Base-by-base conservation (phyloP, 2,888 invertebrate genomes). In the Agonopterix alstromeriana region DNA sequence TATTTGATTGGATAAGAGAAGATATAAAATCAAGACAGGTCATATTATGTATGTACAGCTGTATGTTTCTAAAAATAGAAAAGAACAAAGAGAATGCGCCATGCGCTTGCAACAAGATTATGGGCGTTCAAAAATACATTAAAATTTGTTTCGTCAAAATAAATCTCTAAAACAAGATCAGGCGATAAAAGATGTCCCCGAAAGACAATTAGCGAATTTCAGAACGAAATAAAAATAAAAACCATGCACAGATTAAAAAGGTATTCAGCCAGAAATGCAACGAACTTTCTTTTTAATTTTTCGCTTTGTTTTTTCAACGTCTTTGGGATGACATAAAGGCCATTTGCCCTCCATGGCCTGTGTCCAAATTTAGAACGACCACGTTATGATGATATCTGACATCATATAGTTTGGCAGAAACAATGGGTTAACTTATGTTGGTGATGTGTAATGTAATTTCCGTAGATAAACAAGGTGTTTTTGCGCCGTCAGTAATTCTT, bases 291-390 rank as follows among this genome's bases (percentile, higher is more conserved):
- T 36, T 10, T 11, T 10, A 44, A 42, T 58, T 55, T 59, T 60
- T 58, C 27, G 7, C 59, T 68, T 72, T 70, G 27, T 65, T 65
- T 68, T 73, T 67, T 58, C 56, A 59, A 60, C 64, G 77, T 69
- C 77, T 75, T 82, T 82, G 70, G 55, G 58, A 71, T 77, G 82
- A 77, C 80, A 68, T 65, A 64, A 57, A 71, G 82, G 80, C 73
- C 79, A 53, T 82, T 81, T 73, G 68, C 77, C 76, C 53, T 53
- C 55, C 59, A 69, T 79, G 82, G 82, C 77, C 36, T 5, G 38
- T 51, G 55, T 73, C 82, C 82, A 82, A 77, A 60, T 11, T 11
- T 35, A 46, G 10, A 10, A 35, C 45, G 36, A 14, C 36, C 45
- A 45, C 2, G n/a, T 8, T 12, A 45, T 5, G 9, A 36, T 10